These are phyloP conservation scores for Stegostoma tigrinum DNA, from an alignment of 2,113 vertebrate genomes.

Conservation along the genomic window DNA sequence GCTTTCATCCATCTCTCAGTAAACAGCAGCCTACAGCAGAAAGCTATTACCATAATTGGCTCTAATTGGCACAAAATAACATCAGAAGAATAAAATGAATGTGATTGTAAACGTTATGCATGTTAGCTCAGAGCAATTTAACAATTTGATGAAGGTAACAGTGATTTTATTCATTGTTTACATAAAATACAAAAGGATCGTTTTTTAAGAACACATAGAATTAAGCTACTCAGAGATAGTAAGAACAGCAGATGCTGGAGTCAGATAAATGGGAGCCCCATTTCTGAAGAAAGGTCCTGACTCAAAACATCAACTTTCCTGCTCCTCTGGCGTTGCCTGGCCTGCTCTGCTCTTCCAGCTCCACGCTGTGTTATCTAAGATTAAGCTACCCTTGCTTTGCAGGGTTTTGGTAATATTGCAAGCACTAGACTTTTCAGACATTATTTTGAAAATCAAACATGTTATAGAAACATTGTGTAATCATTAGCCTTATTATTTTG, in stretches of 20 bases:
- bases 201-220: background rate
- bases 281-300: too few relatives aligned
- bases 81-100: constrained; percentile 30
- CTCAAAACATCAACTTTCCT: too few relatives aligned
- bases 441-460: background rate
- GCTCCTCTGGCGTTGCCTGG: too few relatives aligned
- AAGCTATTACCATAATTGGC: constrained; percentile 26
- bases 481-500: background rate
- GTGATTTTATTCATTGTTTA: background rate
- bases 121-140: constrained; percentile 21
- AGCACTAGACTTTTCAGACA: background rate
- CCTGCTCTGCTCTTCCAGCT: too few relatives aligned
- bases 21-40: constrained; percentile 3
- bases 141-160: background rate
- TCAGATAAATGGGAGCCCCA: too few relatives aligned
- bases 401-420: background rate
- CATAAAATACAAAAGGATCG: background rate
- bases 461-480: background rate
- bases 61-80: constrained; percentile 34
- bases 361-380: background rate
- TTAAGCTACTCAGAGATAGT: background rate
- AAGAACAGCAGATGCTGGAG: too few relatives aligned
- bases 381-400: background rate
- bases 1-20: constrained; percentile 23
- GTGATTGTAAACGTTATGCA: constrained; percentile 28